Evolutionary conservation across 1,140 invertebrate genomes (phyloP).

Genomic region (Mya arenaria): DNA sequence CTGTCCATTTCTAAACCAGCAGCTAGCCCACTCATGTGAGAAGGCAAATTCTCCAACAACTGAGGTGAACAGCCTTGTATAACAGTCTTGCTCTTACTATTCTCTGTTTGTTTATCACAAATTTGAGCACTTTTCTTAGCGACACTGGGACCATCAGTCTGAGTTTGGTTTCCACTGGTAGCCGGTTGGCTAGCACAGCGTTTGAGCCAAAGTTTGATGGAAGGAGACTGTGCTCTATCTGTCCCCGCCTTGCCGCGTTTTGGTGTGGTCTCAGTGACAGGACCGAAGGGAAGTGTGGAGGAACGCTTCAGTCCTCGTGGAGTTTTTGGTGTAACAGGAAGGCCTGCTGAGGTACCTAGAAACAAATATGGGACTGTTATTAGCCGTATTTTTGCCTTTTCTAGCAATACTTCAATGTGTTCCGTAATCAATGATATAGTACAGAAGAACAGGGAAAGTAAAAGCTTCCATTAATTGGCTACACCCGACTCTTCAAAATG

Average conservation of each 20-base stretch:
- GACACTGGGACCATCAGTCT: too few species aligned
- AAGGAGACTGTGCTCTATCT: constrained; percentile 5
- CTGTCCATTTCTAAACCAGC: not conserved
- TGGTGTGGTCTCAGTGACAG: constrained; percentile 16
- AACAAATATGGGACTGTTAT: not conserved
- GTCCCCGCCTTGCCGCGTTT: constrained; percentile 19
- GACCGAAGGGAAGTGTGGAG: constrained; percentile 28
- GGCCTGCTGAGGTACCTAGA: constrained; percentile 23
- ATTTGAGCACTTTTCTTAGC: not conserved
- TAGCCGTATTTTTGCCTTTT: too few species aligned
- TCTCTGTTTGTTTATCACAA: not conserved
- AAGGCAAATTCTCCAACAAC: not conserved
- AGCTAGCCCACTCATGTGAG: too few species aligned
- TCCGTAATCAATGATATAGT: too few species aligned
- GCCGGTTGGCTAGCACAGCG: constrained; percentile 20
- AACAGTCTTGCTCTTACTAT: not conserved
- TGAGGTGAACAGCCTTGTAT: not conserved
- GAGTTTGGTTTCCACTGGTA: not conserved
- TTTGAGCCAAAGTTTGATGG: constrained; percentile 53
- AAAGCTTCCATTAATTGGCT: too few species aligned
- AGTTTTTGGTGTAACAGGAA: not conserved
- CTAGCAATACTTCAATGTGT: too few species aligned
- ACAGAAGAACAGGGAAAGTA: too few species aligned
- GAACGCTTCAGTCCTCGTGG: constrained; percentile 24
- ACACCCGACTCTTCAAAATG: too few species aligned